Base-by-base conservation (phyloP, 2,113 vertebrate genomes). In the Melanerpes aurifrons region DNA sequence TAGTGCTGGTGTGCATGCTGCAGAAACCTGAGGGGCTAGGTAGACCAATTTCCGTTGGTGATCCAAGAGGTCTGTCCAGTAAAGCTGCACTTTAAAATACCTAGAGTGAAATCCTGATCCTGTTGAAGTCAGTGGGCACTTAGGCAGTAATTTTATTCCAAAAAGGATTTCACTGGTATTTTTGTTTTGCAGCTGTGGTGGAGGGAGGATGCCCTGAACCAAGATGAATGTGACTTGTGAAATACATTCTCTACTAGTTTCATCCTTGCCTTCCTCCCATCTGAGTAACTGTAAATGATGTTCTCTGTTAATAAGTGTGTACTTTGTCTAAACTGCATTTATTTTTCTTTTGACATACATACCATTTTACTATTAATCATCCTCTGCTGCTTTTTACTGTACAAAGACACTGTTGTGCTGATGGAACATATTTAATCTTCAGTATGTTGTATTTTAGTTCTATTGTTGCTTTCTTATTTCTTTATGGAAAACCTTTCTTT, bases 271-370 rank as follows among this genome's bases (percentile, higher is more conserved):
- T 94, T 93, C 66, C 80, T 96, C 79, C 82, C 82, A 75, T 96
- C 82, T 93, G 92, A 87, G 80, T 92, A 95, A 92, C 89, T 83
- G 71, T 96, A 94, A 95, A 93, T 94, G 91, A 94, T 94, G 76
- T 86, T 92, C 85, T 78, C 93, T 92, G 79, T 94, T 96, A 96
- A 96, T 95, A 95, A 94, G 82, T 87, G 73, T 86, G 80, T 94
- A 90, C 90, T 95, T 93, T 95, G 82, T 94, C 90, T 93, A 95
- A 95, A 95, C 87, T 88, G 87, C 78, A 80, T 96, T 94, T 96
- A 94, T 94, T 95, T 90, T 96, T 92, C 77, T 87, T 95, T 92
- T 89, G 84, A 72, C 85, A 75, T 90, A 59, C 50, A n/a, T 92
- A 53, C 59, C 53, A 75, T 95, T 90, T 93, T 86, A 83, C 86